Evolutionary conservation across 2,888 invertebrate genomes (phyloP).

Genomic region (Machimus rusticus): DNA sequence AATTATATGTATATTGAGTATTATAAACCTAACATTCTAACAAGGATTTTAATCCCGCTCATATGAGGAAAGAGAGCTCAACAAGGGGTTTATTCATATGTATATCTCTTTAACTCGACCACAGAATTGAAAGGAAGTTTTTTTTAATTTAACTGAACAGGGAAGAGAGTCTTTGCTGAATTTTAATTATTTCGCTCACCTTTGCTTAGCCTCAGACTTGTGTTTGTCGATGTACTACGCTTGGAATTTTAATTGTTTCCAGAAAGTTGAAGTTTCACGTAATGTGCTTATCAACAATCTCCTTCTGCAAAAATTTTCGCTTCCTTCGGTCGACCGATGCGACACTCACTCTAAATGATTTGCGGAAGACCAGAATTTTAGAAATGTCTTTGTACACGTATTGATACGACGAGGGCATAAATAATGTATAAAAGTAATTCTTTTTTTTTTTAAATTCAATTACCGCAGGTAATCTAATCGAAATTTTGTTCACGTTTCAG

Average conservation of each 20-base stretch:
- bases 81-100: background rate
- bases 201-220: background rate
- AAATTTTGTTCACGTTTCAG: conserved; percentile 64
- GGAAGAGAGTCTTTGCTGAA: background rate
- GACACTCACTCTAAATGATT: background rate
- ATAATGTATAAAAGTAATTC: conserved; percentile 29
- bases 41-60: background rate
- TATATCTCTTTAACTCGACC: background rate
- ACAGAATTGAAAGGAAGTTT: background rate
- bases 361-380: background rate
- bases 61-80: background rate
- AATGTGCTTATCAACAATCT: background rate
- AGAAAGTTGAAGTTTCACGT: conserved; percentile 1
- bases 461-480: conserved; percentile 26
- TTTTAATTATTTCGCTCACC: background rate
- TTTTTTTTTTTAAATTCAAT: conserved; percentile 35
- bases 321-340: background rate
- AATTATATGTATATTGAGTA: background rate
- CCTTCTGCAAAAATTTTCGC: background rate
- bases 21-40: background rate
- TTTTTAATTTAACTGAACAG: conserved; percentile 9
- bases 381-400: background rate
- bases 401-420: background rate
- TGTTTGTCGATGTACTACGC: background rate
- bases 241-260: conserved; percentile 17